Evolutionary conservation across 2,113 vertebrate species (phyloP).

Genomic region (Chloropsis cyanopogon): DNA sequence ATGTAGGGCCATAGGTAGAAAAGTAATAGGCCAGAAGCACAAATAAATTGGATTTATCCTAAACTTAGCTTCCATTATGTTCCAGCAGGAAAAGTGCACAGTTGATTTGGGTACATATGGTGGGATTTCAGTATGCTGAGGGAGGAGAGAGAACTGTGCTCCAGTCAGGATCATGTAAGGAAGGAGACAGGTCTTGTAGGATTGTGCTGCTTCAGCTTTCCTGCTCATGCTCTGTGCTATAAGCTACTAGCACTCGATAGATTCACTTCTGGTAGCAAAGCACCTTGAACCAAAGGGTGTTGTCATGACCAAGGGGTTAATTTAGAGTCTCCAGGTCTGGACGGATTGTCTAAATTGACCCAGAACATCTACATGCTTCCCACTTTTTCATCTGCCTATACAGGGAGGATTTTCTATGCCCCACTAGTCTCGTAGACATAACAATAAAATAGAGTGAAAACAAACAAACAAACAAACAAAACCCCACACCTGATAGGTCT

Average conservation of each 20-base stretch:
- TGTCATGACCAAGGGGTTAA: neutral
- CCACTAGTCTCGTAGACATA: neutral
- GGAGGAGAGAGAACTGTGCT: neutral
- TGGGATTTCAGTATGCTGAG: neutral
- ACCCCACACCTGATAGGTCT: neutral
- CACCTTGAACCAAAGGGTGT: neutral
- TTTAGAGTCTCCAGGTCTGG: neutral
- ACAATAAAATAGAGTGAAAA: neutral
- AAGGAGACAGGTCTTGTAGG: neutral
- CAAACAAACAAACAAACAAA: neutral
- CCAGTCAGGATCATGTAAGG: neutral
- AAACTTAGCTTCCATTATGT: neutral
- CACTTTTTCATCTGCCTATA: neutral
- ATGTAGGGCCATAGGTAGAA: neutral
- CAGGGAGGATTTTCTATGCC: neutral
- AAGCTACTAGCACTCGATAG: neutral
- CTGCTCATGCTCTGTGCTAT: accelerated
- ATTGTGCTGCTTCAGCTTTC: neutral
- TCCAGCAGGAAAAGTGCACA: neutral
- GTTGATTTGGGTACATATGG: neutral
- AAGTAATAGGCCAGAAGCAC: neutral
- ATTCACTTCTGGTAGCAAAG: neutral
- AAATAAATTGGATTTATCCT: neutral
- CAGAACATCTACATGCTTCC: neutral
- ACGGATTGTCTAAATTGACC: neutral